Evolutionary conservation across 2,888 invertebrate genomes (phyloP), one percentile per base, ranked within the genome.

Genomic region (Nomada fucata): DNA sequence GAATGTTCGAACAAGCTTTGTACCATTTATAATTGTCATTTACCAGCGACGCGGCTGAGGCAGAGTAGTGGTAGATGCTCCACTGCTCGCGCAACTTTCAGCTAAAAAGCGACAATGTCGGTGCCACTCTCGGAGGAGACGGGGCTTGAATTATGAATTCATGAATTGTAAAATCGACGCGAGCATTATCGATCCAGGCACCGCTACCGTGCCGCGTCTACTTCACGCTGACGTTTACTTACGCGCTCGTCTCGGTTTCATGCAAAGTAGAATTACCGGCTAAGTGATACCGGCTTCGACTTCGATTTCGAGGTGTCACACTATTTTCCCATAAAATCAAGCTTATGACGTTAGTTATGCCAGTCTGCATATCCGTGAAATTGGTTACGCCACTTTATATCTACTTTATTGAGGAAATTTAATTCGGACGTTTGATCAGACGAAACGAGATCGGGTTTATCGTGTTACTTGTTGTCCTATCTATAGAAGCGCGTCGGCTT

Each of bases 91-190:
- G 61, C 57, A 13, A 15, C 57, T 59, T 36, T 47, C 73, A 76
- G 67, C 36, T 81, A 63, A 83, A 75, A 72, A 72, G 67, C 76
- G 44, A 15, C 18, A 26, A 26, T 15, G 60, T 23, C 61, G 77
- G 44, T 64, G 83, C 76, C 75, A 80, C 83, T 87, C 80, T 82
- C 82, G 74, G 74, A 76, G 83, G 85, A 84, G 86, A 82, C 83
- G 84, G 76, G 72, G 84, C 88, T 90, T 89, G 90, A 92, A 92
- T 91, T 91, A 92, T 91, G 90, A 89, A 91, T 91, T 91, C 90
- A 91, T 90, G 90, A 91, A 92, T 91, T 91, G 90, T 91, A 89
- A 92, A 91, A 92, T 91, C 91, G 89, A 86, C 88, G 89, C 88
- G 83, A 83, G 82, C 84, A 84, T 89, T 90, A 91, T 92, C 86